A percentile compares a stretch with the other conserved stretches of the same genome.
Evolutionary conservation across 1,140 invertebrate species (phyloP).

Genomic region (Anastatus disparis): DNA sequence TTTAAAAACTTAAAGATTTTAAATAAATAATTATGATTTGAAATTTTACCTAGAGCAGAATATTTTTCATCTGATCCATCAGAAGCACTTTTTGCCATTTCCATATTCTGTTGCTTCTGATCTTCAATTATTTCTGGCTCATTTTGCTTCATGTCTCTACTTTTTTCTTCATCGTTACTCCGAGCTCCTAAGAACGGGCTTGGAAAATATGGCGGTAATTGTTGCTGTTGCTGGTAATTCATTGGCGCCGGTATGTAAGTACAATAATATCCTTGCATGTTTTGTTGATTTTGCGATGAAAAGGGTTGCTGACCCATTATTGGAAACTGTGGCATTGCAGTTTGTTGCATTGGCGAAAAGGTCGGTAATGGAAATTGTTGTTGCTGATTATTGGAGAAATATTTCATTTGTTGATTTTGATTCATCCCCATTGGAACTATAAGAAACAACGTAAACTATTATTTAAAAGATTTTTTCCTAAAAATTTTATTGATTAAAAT

Average conservation of each 20-base stretch:
- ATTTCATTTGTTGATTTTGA: not conserved
- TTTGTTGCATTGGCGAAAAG: not conserved
- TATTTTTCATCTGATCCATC: constrained; percentile 8
- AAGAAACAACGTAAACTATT: no score
- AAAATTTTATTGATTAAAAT: no score
- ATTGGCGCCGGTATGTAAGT: constrained; percentile 5
- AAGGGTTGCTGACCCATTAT: not conserved
- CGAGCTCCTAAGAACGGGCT: no score
- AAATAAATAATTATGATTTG: no score
- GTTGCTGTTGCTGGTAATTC: not conserved
- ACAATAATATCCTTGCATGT: constrained; percentile 11
- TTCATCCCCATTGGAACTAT: not conserved
- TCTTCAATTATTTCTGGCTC: no score
- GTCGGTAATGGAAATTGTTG: not conserved
- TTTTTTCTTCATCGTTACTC: not conserved
- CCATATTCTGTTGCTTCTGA: not conserved
- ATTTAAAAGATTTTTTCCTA: no score
- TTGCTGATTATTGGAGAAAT: not conserved
- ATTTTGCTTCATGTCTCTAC: no score
- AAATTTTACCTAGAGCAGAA: not conserved
- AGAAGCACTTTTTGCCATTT: not conserved
- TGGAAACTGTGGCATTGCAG: not conserved
- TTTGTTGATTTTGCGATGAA: not conserved
- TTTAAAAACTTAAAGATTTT: no score
- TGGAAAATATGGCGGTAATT: not conserved